phyloP scores from a whole-genome alignment of 1,140 invertebrate genomes.

The Thaumetopoea pityocampa region DNA sequence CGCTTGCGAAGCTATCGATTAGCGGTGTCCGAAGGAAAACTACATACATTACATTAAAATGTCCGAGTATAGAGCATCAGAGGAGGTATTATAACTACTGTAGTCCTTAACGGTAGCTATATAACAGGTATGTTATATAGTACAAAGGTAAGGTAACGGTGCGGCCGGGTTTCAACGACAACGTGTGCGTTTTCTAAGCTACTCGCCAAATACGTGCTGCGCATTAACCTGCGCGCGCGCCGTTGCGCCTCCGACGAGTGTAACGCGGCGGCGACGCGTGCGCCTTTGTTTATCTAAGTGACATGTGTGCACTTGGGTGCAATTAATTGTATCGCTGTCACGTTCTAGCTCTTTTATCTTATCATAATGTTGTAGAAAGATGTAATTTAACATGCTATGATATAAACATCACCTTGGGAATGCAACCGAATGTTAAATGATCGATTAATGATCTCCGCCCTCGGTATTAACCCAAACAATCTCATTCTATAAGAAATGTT shows the following conservation, averaged over 20 bases:
- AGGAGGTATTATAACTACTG: constrained; percentile 14
- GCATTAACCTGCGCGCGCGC: constrained; percentile 9
- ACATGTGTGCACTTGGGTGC: neutral
- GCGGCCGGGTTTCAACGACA: constrained; percentile 35
- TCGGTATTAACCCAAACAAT: constrained; percentile 11
- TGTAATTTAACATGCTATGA: constrained; percentile 10
- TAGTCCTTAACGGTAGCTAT: constrained; percentile 22
- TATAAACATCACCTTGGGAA: constrained; percentile 11
- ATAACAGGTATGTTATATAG: too few species aligned
- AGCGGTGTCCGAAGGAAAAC: constrained; percentile 38
- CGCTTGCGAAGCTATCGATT: constrained; percentile 12
- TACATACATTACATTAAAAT: constrained; percentile 22
- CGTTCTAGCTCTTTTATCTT: constrained; percentile 15
- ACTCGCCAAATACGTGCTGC: constrained; percentile 14
- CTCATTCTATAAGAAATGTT: too few species aligned
- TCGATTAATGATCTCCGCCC: constrained; percentile 17
- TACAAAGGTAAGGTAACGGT: constrained; percentile 45
- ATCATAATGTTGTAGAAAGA: constrained; percentile 13
- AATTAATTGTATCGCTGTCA: constrained; percentile 9
- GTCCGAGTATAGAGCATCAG: neutral
- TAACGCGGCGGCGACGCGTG: constrained; percentile 12
- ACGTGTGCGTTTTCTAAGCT: constrained; percentile 20
- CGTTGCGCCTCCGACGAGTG: constrained; percentile 1
- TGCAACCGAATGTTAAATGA: constrained; percentile 8
- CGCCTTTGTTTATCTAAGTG: constrained; percentile 18